These are phyloP conservation scores for Coelogynopora nodosa DNA, from an alignment of 2,888 invertebrate species.

Conservation along the genomic window DNA sequence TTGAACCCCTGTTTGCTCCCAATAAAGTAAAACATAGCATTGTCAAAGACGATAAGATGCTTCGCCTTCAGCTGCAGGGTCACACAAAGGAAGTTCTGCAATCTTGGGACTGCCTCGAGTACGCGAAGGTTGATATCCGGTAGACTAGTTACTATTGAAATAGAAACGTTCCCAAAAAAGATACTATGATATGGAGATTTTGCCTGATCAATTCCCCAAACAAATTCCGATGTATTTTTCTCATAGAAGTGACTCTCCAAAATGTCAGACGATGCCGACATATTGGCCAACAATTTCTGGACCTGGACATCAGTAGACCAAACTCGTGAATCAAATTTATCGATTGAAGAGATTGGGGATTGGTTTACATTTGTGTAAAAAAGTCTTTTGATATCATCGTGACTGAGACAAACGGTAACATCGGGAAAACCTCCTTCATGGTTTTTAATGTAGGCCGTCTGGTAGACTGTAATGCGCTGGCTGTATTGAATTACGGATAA, in stretches of 20 bases:
- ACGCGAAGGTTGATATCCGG: neutral
- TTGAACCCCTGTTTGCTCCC: neutral
- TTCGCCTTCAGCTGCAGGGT: neutral
- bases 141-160: neutral
- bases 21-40: neutral
- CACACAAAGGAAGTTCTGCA: neutral
- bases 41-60: neutral
- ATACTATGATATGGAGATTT: neutral
- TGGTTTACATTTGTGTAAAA: neutral
- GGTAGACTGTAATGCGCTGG: neutral
- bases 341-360: neutral
- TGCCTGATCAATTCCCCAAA: neutral
- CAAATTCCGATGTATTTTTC: neutral
- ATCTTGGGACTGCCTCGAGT: neutral
- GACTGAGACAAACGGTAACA: neutral
- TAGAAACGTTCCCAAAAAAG: neutral
- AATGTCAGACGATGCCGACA: neutral
- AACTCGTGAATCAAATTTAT: neutral
- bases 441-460: neutral
- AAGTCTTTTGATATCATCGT: neutral
- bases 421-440: neutral
- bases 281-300: neutral
- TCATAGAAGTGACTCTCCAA: neutral
- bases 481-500: neutral
- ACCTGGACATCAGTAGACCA: neutral